Percentiles rank a stretch among this genome's conserved stretches.
These are phyloP conservation scores for Zoanthus sociatus DNA, from an alignment of 92 coral and sea anemone species.

Conservation along the genomic window DNA sequence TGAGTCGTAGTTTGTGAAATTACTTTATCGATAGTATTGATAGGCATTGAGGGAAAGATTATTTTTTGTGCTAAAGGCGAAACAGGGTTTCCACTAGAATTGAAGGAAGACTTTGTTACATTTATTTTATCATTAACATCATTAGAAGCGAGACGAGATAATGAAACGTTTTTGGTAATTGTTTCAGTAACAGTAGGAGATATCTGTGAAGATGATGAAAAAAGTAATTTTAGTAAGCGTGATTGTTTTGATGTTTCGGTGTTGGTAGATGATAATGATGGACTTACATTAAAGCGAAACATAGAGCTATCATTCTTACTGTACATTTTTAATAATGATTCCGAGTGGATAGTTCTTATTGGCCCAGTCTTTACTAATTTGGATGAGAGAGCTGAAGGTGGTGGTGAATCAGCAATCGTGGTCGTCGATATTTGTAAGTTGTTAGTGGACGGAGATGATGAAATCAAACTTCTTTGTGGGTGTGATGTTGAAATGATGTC, in stretches of 20 bases:
- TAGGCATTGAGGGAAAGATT: constrained; percentile 14
- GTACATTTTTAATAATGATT: neutral
- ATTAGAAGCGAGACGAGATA: neutral
- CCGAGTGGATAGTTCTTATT: neutral
- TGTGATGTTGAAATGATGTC: neutral
- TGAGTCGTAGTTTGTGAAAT: constrained; percentile 12
- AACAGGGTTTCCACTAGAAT: neutral
- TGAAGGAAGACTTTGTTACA: neutral
- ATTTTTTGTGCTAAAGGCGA: constrained; percentile 1
- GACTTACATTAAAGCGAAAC: neutral
- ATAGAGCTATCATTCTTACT: neutral
- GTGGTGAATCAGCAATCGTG: neutral
- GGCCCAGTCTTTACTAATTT: neutral
- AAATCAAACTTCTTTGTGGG: neutral
- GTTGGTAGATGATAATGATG: neutral
- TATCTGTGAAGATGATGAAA: neutral
- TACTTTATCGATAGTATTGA: neutral
- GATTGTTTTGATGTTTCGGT: neutral
- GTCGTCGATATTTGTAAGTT: neutral
- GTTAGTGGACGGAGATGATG: neutral
- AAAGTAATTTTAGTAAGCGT: neutral
- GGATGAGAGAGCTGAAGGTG: neutral
- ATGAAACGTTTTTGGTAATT: neutral
- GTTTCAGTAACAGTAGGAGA: neutral
- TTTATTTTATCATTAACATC: neutral